Percentiles rank a stretch among this genome's conserved stretches.
Conservation (phyloP, 2,113 vertebrate species). For the Sardina pilchardus region DNA sequence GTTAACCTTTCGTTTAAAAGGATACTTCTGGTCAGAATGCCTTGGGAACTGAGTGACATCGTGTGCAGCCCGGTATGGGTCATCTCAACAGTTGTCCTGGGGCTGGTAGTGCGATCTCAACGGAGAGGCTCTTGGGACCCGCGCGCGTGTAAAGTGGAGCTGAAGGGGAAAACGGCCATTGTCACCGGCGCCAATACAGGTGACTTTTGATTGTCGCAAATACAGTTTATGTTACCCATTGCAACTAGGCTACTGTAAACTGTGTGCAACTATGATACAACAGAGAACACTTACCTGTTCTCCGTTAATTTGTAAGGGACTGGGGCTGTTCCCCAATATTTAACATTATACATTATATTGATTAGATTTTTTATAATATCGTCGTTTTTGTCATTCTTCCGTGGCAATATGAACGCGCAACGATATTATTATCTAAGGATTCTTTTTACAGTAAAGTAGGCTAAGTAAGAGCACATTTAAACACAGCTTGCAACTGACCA, state of each 20-base stretch:
- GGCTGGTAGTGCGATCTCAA: slow-evolving; percentile 55
- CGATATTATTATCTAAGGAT: no score
- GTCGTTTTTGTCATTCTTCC: no score
- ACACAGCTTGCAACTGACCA: no score
- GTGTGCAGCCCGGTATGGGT: slow-evolving; percentile 67
- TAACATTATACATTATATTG: no score
- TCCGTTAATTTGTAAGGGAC: no score
- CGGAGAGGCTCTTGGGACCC: slow-evolving; percentile 69
- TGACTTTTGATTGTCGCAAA: slow-evolving; percentile 60
- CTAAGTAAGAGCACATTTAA: no score
- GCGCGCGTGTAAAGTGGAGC: slow-evolving; percentile 59
- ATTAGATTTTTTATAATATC: no score
- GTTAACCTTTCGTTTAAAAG: neutral
- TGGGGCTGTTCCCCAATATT: no score
- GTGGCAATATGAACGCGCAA: no score
- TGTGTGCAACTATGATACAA: no score
- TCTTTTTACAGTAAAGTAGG: no score
- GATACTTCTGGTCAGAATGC: slow-evolving; percentile 43
- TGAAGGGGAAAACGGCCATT: slow-evolving; percentile 79
- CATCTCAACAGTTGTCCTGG: slow-evolving; percentile 54
- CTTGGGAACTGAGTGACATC: slow-evolving; percentile 38
- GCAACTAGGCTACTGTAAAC: neutral
- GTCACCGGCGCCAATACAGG: slow-evolving; percentile 86
- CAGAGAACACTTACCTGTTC: no score
- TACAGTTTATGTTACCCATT: neutral